Evolutionary conservation across 2,888 invertebrate species (phyloP).

Genomic region (Terebella lapidaria): DNA sequence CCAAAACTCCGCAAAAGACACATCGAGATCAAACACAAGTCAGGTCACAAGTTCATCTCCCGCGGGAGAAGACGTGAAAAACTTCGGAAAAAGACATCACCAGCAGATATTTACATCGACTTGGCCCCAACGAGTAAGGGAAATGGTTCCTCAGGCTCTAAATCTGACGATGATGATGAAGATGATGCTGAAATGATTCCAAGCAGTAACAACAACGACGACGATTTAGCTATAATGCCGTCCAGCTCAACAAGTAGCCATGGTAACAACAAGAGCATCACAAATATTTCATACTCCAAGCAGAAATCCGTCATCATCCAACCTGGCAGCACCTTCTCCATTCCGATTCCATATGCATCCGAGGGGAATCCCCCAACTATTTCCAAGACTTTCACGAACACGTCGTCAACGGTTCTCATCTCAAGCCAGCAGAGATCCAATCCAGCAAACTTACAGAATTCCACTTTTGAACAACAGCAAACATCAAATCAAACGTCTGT

Average conservation of each 20-base stretch:
- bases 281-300: background rate
- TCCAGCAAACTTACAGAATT: too few relatives aligned
- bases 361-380: background rate
- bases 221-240: background rate
- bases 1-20: constrained; percentile 47
- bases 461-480: too few relatives aligned
- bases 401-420: background rate
- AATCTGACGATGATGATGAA: background rate
- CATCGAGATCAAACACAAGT: constrained; percentile 35
- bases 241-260: background rate
- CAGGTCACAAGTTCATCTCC: background rate
- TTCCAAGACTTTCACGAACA: background rate
- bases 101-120: constrained; percentile 33
- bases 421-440: too few relatives aligned
- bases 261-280: background rate
- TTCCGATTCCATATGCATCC: constrained; percentile 27
- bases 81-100: constrained; percentile 3
- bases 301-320: constrained; percentile 28
- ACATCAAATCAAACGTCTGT: too few relatives aligned
- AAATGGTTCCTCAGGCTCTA: constrained; percentile 8
- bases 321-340: constrained; percentile 33
- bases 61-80: constrained; percentile 1
- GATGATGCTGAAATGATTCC: background rate
- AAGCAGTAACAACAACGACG: background rate
- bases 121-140: constrained; percentile 24